A percentile compares a stretch with the other conserved stretches of the same genome.
Conservation (phyloP, 2,888 invertebrate genomes). For the Sinodicranocentrus sp. region DNA sequence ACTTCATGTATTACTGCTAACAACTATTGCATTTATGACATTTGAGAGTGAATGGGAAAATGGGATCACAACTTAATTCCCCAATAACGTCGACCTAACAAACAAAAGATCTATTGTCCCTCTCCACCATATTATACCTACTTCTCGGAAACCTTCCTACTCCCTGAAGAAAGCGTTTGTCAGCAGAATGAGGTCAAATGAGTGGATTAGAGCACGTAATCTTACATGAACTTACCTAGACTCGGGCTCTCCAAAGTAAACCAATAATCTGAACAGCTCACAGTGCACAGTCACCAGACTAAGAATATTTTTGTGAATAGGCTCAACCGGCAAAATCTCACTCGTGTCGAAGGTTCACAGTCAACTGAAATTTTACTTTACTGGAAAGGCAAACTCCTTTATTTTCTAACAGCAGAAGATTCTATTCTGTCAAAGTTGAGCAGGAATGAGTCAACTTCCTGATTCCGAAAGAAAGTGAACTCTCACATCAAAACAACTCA, state of each 20-base stretch:
- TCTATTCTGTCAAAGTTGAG: too few species aligned
- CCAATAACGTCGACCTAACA: neutral
- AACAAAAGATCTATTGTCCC: constrained; percentile 55
- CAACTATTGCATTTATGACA: neutral
- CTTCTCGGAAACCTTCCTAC: constrained; percentile 29
- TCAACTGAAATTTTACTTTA: too few species aligned
- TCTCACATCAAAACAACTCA: neutral
- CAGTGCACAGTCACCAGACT: too few species aligned
- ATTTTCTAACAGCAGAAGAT: too few species aligned
- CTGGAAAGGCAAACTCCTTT: too few species aligned
- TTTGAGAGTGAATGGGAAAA: constrained; percentile 55
- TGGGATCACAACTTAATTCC: constrained; percentile 38
- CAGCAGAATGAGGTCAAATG: constrained; percentile 47
- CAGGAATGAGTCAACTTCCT: constrained; percentile 24
- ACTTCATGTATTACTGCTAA: too few species aligned
- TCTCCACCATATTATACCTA: constrained; percentile 46
- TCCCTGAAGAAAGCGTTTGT: constrained; percentile 5
- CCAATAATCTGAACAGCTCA: too few species aligned
- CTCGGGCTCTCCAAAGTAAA: too few species aligned
- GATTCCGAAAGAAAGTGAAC: constrained; percentile 26
- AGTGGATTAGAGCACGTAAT: constrained; percentile 12
- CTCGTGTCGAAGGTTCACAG: too few species aligned
- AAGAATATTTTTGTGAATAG: too few species aligned
- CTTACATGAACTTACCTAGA: constrained; percentile 14
- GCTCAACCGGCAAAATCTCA: too few species aligned